Evolutionary conservation across 2,797 vertebrate genomes (phyloP).

Genomic region (Xiphophorus birchmanni): DNA sequence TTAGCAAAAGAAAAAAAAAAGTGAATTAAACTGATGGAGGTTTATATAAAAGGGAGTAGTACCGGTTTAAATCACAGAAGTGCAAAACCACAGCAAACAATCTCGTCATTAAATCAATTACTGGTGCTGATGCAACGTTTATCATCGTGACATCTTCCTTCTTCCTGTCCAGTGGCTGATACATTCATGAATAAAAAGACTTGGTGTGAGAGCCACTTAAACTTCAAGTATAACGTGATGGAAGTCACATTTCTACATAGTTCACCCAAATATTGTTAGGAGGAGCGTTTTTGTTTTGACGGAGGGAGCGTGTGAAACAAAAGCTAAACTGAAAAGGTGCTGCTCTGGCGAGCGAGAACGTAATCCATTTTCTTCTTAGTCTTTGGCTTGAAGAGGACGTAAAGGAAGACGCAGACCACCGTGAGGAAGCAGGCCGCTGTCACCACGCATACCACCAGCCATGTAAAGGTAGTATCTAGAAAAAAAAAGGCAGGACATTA

Average conservation of each 20-base stretch:
- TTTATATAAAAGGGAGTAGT: background rate
- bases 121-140: background rate
- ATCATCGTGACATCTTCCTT: background rate
- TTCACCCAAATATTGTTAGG: slow-evolving; percentile 4
- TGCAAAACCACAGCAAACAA: background rate
- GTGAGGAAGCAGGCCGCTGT: slow-evolving; percentile 60
- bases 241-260: background rate
- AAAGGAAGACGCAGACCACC: slow-evolving; percentile 71
- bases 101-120: background rate
- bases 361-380: slow-evolving; percentile 71
- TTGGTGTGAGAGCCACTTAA: background rate
- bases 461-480: slow-evolving; percentile 66
- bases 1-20: background rate
- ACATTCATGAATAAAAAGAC: background rate
- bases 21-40: background rate
- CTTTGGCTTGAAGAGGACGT: slow-evolving; percentile 62
- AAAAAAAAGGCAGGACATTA: background rate
- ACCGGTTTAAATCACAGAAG: background rate
- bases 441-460: slow-evolving; percentile 58
- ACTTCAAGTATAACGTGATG: background rate
- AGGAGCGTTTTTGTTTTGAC: background rate
- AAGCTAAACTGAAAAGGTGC: slow-evolving; percentile 54
- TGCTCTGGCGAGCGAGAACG: slow-evolving; percentile 73
- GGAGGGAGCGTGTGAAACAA: background rate
- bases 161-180: background rate